Evolutionary conservation across 2,888 invertebrate genomes (phyloP).

Genomic region (Zygaena filipendulae): DNA sequence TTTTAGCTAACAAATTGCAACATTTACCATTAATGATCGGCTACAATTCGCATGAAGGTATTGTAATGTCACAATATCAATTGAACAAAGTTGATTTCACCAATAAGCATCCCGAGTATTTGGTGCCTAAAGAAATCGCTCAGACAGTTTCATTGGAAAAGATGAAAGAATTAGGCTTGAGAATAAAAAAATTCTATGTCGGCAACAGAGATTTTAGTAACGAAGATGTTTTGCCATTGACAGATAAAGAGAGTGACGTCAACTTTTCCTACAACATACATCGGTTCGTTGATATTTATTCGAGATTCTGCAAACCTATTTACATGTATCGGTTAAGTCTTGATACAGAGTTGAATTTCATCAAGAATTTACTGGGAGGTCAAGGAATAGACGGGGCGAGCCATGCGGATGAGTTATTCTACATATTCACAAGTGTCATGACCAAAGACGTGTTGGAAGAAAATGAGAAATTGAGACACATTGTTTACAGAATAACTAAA

Average conservation of each 20-base stretch:
- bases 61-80: constrained; percentile 24
- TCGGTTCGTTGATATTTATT: constrained; percentile 30
- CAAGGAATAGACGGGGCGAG: constrained; percentile 35
- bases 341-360: constrained; percentile 34
- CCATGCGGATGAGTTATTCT: constrained; percentile 58
- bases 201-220: constrained; percentile 22
- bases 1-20: constrained; percentile 26
- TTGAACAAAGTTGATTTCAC: constrained; percentile 23
- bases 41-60: constrained; percentile 37
- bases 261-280: constrained; percentile 30
- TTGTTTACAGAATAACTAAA: constrained; percentile 39
- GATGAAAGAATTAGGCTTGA: constrained; percentile 26
- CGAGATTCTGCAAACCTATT: constrained; percentile 19
- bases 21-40: constrained; percentile 36
- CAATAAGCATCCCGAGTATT: constrained; percentile 27
- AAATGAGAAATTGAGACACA: constrained; percentile 28
- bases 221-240: constrained; percentile 22
- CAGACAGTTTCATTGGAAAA: constrained; percentile 21
- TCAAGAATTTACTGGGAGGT: constrained; percentile 24
- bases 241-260: constrained; percentile 29
- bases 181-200: constrained; percentile 32
- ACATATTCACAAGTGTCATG: constrained; percentile 40
- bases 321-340: constrained; percentile 39
- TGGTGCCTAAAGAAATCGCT: constrained; percentile 31
- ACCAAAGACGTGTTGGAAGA: constrained; percentile 34